Evolutionary conservation across 2,113 vertebrate genomes (phyloP).

Genomic region (Gambusia affinis): DNA sequence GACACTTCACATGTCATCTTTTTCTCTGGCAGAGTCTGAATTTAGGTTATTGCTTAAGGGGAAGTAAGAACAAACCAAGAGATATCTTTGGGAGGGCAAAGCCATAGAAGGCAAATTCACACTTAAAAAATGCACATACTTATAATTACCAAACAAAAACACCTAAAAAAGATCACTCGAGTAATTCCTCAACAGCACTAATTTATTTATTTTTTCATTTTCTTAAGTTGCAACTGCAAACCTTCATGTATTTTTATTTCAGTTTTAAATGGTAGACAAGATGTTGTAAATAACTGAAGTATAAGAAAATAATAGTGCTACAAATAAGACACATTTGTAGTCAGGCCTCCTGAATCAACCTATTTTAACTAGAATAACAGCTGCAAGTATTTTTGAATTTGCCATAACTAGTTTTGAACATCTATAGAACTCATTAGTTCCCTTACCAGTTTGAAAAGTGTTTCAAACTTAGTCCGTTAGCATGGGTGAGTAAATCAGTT

Average conservation of each 20-base stretch:
- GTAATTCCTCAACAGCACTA: neutral
- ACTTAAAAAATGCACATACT: neutral
- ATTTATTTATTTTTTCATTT: neutral
- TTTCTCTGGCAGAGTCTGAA: slow-evolving; percentile 26
- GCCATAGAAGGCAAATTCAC: neutral
- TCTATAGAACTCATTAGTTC: too few relatives aligned
- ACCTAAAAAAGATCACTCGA: neutral
- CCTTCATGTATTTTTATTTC: neutral
- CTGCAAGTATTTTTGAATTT: neutral
- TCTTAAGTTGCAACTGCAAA: neutral
- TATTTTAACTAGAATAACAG: neutral
- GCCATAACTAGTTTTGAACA: neutral
- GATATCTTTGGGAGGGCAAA: neutral
- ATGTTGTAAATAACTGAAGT: neutral
- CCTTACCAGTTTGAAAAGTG: too few relatives aligned
- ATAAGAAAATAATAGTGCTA: neutral
- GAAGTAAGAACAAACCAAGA: slow-evolving; percentile 8
- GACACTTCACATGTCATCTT: neutral
- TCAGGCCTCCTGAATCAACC: neutral
- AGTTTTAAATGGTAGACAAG: neutral
- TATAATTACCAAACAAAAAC: slow-evolving; percentile 5
- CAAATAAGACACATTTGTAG: neutral
- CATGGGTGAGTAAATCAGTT: too few relatives aligned
- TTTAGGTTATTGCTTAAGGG: slow-evolving; percentile 49
- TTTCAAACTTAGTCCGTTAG: too few relatives aligned